Evolutionary conservation across 1,140 invertebrate genomes (phyloP).

Genomic region (Acromyrmex echinatior): DNA sequence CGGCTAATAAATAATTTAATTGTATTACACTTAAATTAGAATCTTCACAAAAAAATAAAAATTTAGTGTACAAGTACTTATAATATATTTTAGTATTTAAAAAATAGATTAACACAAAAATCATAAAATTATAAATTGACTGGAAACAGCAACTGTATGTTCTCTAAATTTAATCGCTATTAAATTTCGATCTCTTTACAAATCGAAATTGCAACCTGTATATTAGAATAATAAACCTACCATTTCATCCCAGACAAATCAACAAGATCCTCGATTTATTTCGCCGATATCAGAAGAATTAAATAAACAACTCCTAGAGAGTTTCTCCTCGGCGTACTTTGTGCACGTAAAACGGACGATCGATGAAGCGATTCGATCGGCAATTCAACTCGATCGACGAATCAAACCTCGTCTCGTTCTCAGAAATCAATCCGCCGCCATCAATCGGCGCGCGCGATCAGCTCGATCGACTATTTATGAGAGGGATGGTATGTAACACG

Average conservation of each 20-base stretch:
- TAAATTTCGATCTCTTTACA: not conserved
- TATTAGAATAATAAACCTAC: not conserved
- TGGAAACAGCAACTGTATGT: too few species aligned
- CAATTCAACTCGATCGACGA: constrained; percentile 40
- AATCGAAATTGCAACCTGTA: not conserved
- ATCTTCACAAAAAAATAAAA: too few species aligned
- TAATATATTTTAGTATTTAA: too few species aligned
- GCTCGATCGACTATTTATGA: constrained; percentile 69
- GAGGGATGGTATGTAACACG: constrained; percentile 6
- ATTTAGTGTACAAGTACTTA: too few species aligned
- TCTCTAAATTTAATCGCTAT: not conserved
- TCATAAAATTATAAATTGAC: too few species aligned
- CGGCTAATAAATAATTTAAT: too few species aligned
- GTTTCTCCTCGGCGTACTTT: not conserved
- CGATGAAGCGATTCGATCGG: constrained; percentile 41
- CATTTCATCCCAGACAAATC: not conserved
- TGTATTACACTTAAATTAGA: too few species aligned
- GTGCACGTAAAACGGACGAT: not conserved
- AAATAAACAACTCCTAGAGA: constrained; percentile 9
- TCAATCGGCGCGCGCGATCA: constrained; percentile 15
- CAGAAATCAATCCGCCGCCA: constrained; percentile 25
- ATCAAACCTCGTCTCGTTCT: constrained; percentile 36
- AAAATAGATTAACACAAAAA: too few species aligned
- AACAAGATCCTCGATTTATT: not conserved
- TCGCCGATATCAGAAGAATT: not conserved